Conservation (phyloP, 53 echinoderm and acorn worm genomes). For the Paelopatides confundens region DNA sequence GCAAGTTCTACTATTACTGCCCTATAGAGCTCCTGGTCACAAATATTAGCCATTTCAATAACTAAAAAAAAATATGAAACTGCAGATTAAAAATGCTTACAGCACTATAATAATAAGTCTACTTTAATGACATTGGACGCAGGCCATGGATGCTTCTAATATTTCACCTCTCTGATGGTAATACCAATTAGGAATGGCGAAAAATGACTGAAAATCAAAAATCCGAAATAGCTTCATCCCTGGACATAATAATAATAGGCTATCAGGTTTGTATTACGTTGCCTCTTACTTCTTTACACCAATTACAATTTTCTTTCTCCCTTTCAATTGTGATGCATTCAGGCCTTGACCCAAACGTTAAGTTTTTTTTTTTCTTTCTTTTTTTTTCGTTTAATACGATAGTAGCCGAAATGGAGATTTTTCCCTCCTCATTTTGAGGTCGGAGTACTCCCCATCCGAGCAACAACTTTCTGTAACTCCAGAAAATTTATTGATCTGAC, state of each 20-base stretch:
- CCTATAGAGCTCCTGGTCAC: not conserved
- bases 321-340: not conserved
- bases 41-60: not conserved
- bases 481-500: conserved; percentile 49
- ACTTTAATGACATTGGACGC: not conserved
- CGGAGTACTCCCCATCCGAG: conserved; percentile 22
- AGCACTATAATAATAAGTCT: not conserved
- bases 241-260: not conserved
- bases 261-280: not conserved
- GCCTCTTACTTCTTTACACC: not conserved
- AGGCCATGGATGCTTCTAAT: not conserved
- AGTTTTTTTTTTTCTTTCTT: not conserved
- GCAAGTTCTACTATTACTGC: too few relatives aligned
- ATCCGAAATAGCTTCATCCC: not conserved
- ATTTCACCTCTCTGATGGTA: not conserved
- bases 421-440: not conserved
- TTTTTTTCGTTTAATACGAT: not conserved
- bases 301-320: not conserved
- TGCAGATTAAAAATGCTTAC: not conserved
- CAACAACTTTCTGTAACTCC: conserved; percentile 43
- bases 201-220: not conserved
- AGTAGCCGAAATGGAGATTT: conserved; percentile 22
- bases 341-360: conserved; percentile 32
- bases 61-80: not conserved
- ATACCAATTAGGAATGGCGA: not conserved